Base-by-base conservation (phyloP, 2,113 vertebrate genomes). In the Siphamia tubifer region DNA sequence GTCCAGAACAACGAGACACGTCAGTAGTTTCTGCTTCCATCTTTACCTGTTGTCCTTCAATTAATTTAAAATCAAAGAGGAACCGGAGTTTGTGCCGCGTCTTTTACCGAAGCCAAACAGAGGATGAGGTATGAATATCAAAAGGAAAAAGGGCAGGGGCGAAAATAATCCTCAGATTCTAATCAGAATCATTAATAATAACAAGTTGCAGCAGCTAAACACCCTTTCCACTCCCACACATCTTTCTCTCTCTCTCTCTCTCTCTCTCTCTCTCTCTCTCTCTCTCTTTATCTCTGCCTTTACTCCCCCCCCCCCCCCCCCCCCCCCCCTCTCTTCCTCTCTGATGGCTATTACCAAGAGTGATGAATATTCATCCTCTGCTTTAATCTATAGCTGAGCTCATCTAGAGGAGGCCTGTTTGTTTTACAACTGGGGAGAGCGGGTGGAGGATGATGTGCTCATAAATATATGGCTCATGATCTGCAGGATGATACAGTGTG, bases 331-430 rank as follows among this genome's bases (percentile, higher is more conserved):
- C 38, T 40, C 58, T 35, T 20, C 17, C 34, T 31, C 25, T 42
- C 51, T 34, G 5, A 23, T 38, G 8, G 60, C 60, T 68, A 70
- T 74, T 78, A 82, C 34, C 54, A 27, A 8, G 36, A 68, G 40
- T 31, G 4, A 73, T 83, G 77, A 86, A 86, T 82, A 83, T 85
- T 83, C 68, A 86, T 71, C 20, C 27, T 1, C 6, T 3, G 43
- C 77, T 88, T 86, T 81, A 83, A 88, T 85, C 77, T 77, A 83
- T 73, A 77, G 75, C 68, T 40, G 71, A 78, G 73, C 80, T 77
- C 74, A 66, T 74, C 24, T 28, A 35, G 44, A 67, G 25, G 63
- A 57, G 43, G 38, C 0, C 16, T 55, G 62, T 74, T 82, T 78
- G 67, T 82, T 78, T 83, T 79, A 40, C 63, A 69, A 44, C 48